These are phyloP conservation scores for Sardina pilchardus DNA, from an alignment of 2,113 vertebrate species.

Conservation along the genomic window DNA sequence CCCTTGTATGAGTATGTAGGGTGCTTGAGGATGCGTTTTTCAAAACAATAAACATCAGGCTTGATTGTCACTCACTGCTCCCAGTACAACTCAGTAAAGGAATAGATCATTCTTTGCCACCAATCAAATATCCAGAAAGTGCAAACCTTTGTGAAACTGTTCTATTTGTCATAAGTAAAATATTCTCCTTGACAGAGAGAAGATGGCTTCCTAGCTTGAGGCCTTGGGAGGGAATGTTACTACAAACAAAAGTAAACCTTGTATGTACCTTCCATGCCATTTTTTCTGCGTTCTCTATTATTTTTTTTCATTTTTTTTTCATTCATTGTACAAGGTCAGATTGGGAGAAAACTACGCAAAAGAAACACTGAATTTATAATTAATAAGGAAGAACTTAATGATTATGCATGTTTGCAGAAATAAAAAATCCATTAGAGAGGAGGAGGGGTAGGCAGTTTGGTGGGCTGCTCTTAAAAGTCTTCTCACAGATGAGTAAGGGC, in stretches of 20 bases:
- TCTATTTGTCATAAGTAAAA: neutral
- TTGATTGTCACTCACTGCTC: neutral
- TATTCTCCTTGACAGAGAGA: neutral
- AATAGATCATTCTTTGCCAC: no score
- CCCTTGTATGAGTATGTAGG: neutral
- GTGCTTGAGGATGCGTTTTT: neutral
- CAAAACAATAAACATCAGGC: neutral
- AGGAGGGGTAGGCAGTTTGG: conserved; percentile 70
- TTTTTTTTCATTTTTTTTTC: conserved; percentile 31
- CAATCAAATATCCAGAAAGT: neutral
- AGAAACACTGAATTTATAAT: conserved; percentile 85
- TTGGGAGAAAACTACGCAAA: conserved; percentile 66
- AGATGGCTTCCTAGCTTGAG: neutral
- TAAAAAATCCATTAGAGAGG: conserved; percentile 94
- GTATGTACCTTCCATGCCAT: conserved; percentile 21
- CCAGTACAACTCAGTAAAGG: neutral
- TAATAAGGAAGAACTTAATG: conserved; percentile 88
- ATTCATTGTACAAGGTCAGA: conserved; percentile 39
- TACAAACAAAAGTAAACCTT: conserved; percentile 35
- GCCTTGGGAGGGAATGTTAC: conserved; percentile 17
- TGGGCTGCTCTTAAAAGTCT: conserved; percentile 79
- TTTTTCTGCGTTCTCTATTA: neutral
- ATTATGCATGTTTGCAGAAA: conserved; percentile 90
- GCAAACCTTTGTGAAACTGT: neutral
- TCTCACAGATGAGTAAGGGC: conserved; percentile 69